phyloP scores from a whole-genome alignment of 2,113 vertebrate genomes.

The Scartelaos histophorus region DNA sequence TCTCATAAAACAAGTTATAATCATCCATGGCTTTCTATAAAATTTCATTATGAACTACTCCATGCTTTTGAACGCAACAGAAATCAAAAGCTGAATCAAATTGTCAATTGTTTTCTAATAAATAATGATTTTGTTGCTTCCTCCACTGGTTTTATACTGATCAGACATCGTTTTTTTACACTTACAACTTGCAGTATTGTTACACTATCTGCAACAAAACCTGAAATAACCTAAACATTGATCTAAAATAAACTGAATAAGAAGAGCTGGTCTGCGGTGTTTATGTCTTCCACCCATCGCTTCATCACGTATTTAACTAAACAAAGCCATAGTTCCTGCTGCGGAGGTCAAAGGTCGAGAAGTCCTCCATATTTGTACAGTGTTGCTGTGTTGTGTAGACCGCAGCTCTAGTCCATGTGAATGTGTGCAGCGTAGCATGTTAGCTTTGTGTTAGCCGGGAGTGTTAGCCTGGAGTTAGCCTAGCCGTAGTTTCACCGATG shows the following conservation, averaged over 20 bases:
- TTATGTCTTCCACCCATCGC: constrained; percentile 5
- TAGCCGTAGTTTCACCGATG: constrained; percentile 60
- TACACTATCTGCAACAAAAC: too few species aligned
- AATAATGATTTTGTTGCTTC: not conserved
- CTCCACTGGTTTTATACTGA: too few species aligned
- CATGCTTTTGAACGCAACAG: too few species aligned
- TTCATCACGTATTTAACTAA: constrained; percentile 38
- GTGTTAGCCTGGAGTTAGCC: constrained; percentile 81
- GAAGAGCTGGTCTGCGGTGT: not conserved
- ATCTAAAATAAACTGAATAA: not conserved
- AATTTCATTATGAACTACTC: too few species aligned
- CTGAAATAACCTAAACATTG: not conserved
- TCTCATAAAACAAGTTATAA: too few species aligned
- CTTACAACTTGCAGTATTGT: too few species aligned
- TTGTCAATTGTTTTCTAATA: too few species aligned
- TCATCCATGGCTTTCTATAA: not conserved
- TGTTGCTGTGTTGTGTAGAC: constrained; percentile 80
- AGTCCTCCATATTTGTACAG: constrained; percentile 58
- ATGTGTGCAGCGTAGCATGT: constrained; percentile 87
- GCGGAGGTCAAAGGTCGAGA: constrained; percentile 28
- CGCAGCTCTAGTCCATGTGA: constrained; percentile 94
- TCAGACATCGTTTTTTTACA: too few species aligned
- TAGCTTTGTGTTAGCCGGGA: constrained; percentile 89
- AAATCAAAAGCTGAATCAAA: too few species aligned
- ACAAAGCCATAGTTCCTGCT: constrained; percentile 58